Evolutionary conservation across 2,888 invertebrate species (phyloP).

Genomic region (Andrena minutula): DNA sequence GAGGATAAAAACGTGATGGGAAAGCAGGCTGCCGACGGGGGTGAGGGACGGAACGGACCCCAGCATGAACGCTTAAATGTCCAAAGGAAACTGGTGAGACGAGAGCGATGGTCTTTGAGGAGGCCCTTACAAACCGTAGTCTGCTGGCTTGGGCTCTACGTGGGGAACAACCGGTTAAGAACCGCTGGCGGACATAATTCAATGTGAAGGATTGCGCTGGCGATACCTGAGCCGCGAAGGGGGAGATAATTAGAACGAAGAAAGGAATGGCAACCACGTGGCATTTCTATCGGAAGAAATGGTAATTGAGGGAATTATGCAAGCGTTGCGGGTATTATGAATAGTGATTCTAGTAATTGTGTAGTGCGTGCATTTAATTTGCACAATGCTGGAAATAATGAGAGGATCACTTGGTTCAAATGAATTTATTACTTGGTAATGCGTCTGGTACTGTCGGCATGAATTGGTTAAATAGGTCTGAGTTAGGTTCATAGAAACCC

Average conservation of each 20-base stretch:
- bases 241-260: slow-evolving; percentile 19
- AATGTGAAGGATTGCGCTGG: slow-evolving; percentile 11
- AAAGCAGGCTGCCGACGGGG: neutral
- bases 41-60: neutral
- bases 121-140: slow-evolving; percentile 9
- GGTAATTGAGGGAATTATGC: slow-evolving; percentile 3
- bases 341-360: neutral
- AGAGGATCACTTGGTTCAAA: too few species aligned
- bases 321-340: neutral
- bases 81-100: slow-evolving; percentile 23
- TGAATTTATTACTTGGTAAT: too few species aligned
- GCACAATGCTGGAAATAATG: too few species aligned
- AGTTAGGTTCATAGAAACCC: too few species aligned
- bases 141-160: neutral
- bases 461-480: too few species aligned
- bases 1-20: neutral
- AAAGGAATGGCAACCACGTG: neutral
- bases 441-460: too few species aligned
- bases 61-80: neutral
- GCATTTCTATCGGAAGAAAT: neutral
- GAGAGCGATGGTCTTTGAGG: slow-evolving; percentile 14
- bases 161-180: slow-evolving; percentile 10
- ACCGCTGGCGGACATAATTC: slow-evolving; percentile 20
- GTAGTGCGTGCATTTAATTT: neutral
- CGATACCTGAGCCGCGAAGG: neutral